A percentile compares a stretch with the other conserved stretches of the same genome.
These are phyloP conservation scores for Sakesphorus luctuosus DNA, from an alignment of 2,113 vertebrate genomes.

Conservation along the genomic window DNA sequence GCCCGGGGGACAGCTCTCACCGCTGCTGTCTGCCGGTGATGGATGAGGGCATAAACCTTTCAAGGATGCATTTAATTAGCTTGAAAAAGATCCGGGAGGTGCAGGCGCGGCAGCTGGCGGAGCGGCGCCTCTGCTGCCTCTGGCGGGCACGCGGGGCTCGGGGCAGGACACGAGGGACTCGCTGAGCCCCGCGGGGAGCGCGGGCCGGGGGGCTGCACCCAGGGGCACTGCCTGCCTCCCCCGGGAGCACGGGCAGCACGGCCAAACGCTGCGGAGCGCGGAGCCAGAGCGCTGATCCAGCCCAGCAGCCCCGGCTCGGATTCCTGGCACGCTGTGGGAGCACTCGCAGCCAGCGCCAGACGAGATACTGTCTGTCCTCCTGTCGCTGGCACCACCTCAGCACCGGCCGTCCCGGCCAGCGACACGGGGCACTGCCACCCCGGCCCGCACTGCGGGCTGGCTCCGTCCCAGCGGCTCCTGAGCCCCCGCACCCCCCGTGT, in stretches of 20 bases:
- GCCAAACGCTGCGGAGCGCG: accelerated
- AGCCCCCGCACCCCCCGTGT: accelerated
- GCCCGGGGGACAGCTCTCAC: background rate
- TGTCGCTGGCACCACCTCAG: background rate
- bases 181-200: background rate
- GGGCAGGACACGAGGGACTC: background rate
- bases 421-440: background rate
- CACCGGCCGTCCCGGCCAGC: background rate
- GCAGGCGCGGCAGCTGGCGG: accelerated
- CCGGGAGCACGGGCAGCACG: background rate
- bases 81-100: background rate
- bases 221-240: accelerated
- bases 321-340: background rate
- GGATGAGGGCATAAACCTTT: conserved; percentile 3
- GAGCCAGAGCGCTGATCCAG: background rate
- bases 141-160: background rate
- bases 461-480: accelerated
- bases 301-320: background rate
- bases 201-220: background rate
- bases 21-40: background rate
- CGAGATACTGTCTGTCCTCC: background rate
- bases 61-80: conserved; percentile 25
- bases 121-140: background rate
- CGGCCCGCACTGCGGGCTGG: background rate
- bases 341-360: background rate